Evolutionary conservation across 1,140 invertebrate species (phyloP).

Genomic region (Drosophila sulfurigaster): DNA sequence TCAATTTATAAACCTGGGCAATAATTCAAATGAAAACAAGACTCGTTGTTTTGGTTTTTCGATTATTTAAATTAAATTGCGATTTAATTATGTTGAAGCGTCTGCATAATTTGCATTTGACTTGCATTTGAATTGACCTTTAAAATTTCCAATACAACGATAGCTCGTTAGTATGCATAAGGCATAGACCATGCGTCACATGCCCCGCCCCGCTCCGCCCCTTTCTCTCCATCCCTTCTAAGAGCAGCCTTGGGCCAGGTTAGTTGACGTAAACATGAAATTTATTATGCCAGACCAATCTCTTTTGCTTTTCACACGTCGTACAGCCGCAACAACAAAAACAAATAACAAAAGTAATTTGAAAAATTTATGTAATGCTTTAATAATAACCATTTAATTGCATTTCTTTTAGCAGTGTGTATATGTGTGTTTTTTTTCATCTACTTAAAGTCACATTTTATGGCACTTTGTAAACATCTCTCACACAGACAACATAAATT

Average conservation of each 20-base stretch:
- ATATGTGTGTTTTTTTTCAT: neutral
- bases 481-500: conserved; percentile 31
- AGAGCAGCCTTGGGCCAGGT: conserved; percentile 51
- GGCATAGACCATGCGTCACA: neutral
- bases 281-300: conserved; percentile 23
- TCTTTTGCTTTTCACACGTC: conserved; percentile 42
- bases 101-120: neutral
- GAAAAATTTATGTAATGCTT: conserved; percentile 43
- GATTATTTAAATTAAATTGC: conserved; percentile 7
- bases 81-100: neutral
- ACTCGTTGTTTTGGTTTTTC: neutral
- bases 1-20: conserved; percentile 24
- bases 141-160: neutral
- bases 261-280: conserved; percentile 50
- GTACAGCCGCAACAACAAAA: conserved; percentile 9
- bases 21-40: conserved; percentile 4
- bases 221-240: conserved; percentile 1
- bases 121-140: conserved; percentile 1
- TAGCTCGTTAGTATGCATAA: conserved; percentile 30
- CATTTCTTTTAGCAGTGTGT: neutral
- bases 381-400: conserved; percentile 40
- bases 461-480: conserved; percentile 47
- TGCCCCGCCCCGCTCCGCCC: neutral
- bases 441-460: conserved; percentile 40
- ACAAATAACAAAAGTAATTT: conserved; percentile 48